Evolutionary conservation across 2,113 vertebrate genomes (phyloP), one percentile per base, ranked within the genome.

Genomic region (Eubucco bourcierii): DNA sequence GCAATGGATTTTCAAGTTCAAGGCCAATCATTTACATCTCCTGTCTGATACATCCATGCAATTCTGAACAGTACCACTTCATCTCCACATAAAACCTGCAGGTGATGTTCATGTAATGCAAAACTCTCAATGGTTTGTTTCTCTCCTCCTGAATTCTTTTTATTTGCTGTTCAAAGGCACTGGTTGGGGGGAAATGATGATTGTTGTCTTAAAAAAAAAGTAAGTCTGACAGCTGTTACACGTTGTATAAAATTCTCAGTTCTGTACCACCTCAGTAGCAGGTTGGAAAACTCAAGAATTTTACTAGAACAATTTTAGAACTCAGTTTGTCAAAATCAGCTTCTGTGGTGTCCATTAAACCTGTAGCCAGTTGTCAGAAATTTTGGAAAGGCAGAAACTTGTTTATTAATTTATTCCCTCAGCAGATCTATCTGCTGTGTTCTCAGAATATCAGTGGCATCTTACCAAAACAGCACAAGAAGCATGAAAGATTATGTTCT

Each of bases 11-110:
- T 61, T 80, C 28, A 56, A 24, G 56, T 25, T 65, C 59, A 73
- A 41, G 23, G 9, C 44, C 70, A 75, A 33, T 33, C 33, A 56
- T 15, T 12, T 71, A 8, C 11, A 44, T 15, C 27, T 25, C 12
- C 25, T n/a, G 3, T 31, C 61, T 4, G 1, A 33, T 12, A 37
- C 23, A 8, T 16, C 34, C 33, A 33, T 47, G 53, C 31, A 46
- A 18, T n/a, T 64, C 84, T 24, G 27, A 39, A 10, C 3, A 7
- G 31, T 11, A 3, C 28, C 0, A 3, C 16, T 34, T 34, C 33
- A 14, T 20, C 31, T 52, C 53, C 50, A 14, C 29, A 18, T 9
- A 41, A 8, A 72, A 41, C 17, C 55, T 67, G 39, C 23, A 44
- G 28, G 10, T 47, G 28, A 31, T 25, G 27, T 16, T 29, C 9